phyloP scores from a whole-genome alignment of 2,113 vertebrate species.

The Abramis brama region DNA sequence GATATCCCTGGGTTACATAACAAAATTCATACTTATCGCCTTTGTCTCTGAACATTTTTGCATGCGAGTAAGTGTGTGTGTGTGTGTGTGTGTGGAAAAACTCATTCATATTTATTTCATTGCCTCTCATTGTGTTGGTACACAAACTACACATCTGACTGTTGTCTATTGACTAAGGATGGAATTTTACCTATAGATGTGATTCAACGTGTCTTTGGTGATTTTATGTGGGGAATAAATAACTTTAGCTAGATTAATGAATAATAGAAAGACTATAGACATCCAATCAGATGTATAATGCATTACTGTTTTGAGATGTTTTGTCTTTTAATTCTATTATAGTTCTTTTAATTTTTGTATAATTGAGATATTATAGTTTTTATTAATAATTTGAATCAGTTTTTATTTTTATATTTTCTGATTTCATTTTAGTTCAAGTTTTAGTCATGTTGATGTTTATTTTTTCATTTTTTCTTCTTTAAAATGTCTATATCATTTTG shows the following conservation, averaged over 20 bases:
- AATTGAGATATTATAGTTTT: too few species aligned
- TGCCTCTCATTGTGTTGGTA: background rate
- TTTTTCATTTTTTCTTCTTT: too few species aligned
- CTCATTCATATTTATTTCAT: background rate
- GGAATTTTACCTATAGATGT: background rate
- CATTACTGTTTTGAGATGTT: background rate
- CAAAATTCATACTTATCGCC: conserved; percentile 53
- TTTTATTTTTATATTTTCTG: too few species aligned
- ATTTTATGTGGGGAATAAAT: background rate
- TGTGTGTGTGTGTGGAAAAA: background rate
- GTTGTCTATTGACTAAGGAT: background rate
- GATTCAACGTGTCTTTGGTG: background rate
- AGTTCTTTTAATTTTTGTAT: too few species aligned
- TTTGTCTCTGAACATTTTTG: conserved; percentile 40
- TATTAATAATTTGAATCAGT: too few species aligned
- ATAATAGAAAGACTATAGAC: background rate
- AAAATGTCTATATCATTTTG: too few species aligned
- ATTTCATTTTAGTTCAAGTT: too few species aligned
- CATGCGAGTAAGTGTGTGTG: background rate
- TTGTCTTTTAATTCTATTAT: too few species aligned
- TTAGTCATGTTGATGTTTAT: too few species aligned
- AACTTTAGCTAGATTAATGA: background rate
- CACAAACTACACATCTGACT: background rate
- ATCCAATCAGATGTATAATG: background rate
- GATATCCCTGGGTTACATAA: conserved; percentile 65